Evolutionary conservation across 2,888 invertebrate species (phyloP), one percentile per base, ranked within the genome.

Genomic region (Heliconius ismenius): DNA sequence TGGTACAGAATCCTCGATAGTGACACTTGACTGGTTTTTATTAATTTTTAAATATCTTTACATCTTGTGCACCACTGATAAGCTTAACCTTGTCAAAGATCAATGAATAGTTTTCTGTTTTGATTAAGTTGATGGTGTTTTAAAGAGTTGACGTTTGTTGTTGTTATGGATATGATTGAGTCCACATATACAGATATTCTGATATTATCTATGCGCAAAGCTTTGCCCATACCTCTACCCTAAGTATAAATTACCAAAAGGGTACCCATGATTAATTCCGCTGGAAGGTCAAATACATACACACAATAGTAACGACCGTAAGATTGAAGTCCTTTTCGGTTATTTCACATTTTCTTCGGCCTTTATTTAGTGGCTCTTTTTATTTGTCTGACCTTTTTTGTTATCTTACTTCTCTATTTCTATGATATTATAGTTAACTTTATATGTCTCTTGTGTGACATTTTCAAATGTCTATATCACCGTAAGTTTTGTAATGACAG

Each of bases 201-300:
- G 65, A 70, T 54, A 7, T 58, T 58, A 58, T 58, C 7, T 58
- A n/a, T n/a, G 32, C 15, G 11, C 32, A 70, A 70, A 58, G 43
- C n/a, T n/a, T n/a, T 24, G 28, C 7, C 21, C 21, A n/a, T 63
- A 58, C 54, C 62, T 54, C 54, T 70, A 77, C 54, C 64, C 24
- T 39, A 58, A 28, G 13, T 39, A 74, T 60, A 64, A 74, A 64
- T 74, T 68, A 69, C 62, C 74, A 64, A 77, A 77, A 77, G 74
- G 76, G 76, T 69, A 69, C 43, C 63, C 76, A 49, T 74, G 74
- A 77, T 77, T 77, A 77, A 77, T 77, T 77, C 74, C 58, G 54
- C 64, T 58, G 64, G 43, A 74, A 77, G 74, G 74, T 77, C 77
- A 77, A 74, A 77, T 72, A 65, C 65, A 70, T 63, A 76, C 60